Evolutionary conservation across 92 coral and sea anemone species (phyloP).

Genomic region (Zoanthus gigantus): DNA sequence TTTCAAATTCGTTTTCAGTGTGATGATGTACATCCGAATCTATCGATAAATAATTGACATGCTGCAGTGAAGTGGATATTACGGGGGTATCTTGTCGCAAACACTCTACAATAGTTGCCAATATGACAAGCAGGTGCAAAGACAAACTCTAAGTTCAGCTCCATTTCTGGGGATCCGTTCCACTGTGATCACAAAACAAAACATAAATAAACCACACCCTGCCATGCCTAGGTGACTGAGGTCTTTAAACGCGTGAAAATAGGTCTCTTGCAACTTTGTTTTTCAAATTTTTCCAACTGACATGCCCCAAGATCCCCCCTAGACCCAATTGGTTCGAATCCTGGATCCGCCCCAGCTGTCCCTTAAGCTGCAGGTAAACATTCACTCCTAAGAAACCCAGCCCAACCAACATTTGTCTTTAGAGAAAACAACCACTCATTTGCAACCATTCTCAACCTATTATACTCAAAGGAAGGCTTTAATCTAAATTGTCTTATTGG

Average conservation of each 20-base stretch:
- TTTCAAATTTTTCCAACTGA: too few species aligned
- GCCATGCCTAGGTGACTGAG: too few species aligned
- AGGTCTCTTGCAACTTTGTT: too few species aligned
- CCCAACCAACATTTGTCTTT: conserved; percentile 51
- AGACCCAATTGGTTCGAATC: too few species aligned
- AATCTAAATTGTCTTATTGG: conserved; percentile 18
- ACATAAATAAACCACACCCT: too few species aligned
- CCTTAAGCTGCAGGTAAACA: background rate
- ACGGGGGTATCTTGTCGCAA: background rate
- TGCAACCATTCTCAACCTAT: conserved; percentile 5
- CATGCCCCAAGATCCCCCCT: too few species aligned
- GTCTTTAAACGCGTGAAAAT: too few species aligned
- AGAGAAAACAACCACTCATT: background rate
- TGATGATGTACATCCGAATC: background rate
- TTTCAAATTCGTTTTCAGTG: background rate
- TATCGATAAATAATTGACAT: background rate
- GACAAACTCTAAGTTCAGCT: background rate
- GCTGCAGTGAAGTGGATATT: background rate
- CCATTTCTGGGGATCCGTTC: background rate
- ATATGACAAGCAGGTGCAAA: background rate
- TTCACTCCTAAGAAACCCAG: conserved; percentile 34
- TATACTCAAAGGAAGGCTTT: conserved; percentile 14
- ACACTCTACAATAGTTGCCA: background rate
- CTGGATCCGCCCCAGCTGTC: background rate
- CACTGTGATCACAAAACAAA: background rate